Percentiles rank a stretch among this genome's conserved stretches.
Conservation (phyloP, 2,113 vertebrate species). For the Eulemur rufifrons region DNA sequence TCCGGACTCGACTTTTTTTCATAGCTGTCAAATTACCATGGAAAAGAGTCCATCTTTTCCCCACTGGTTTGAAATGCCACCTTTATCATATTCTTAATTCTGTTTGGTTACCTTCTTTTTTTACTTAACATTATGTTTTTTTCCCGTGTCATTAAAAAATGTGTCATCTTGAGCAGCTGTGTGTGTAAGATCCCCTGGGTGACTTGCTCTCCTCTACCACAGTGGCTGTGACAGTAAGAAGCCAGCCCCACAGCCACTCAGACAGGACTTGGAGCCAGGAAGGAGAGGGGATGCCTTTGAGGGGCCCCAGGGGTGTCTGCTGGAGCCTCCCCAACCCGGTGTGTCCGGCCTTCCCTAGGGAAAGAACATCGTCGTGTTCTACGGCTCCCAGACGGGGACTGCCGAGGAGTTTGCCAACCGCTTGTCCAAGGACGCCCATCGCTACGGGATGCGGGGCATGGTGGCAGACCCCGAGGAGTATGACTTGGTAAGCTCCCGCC, state of each 20-base stretch:
- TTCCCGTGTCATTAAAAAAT: background rate
- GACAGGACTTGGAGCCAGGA: background rate
- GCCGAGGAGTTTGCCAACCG: slow-evolving; percentile 97
- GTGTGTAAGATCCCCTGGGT: background rate
- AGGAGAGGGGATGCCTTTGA: background rate
- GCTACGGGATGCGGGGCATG: slow-evolving; percentile 98
- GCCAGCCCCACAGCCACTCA: background rate
- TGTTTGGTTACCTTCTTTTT: background rate
- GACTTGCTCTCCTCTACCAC: background rate
- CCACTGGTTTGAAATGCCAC: background rate
- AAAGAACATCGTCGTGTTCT: slow-evolving; percentile 96
- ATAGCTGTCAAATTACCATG: background rate
- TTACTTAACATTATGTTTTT: background rate
- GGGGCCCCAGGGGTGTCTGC: background rate
- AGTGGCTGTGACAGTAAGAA: background rate
- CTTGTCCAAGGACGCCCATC: slow-evolving; percentile 96
- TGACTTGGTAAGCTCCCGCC: slow-evolving; percentile 88
- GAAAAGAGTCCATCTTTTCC: background rate
- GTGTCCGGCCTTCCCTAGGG: slow-evolving; percentile 82
- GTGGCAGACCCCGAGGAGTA: slow-evolving; percentile 97
- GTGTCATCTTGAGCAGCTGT: background rate
- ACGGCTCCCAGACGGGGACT: slow-evolving; percentile 98
- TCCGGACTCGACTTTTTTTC: background rate
- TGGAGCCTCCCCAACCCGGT: rapidly evolving
- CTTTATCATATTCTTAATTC: background rate